Base-by-base conservation (phyloP, 2,888 invertebrate genomes). In the Lycophotia porphyrea region DNA sequence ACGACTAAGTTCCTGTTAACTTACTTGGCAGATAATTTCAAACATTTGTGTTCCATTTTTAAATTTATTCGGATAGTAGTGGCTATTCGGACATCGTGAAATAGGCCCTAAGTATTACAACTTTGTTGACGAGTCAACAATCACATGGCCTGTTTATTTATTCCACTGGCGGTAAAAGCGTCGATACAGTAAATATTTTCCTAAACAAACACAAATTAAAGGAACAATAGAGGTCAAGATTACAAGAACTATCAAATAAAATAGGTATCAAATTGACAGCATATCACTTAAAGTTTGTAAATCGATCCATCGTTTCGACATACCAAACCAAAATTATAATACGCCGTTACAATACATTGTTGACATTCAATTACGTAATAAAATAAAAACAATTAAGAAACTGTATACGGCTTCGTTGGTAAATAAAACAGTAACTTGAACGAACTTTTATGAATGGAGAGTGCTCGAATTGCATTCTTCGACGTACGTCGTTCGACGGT, bases 401-500 rank as follows among this genome's bases (percentile, higher is more conserved):
- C 70, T 70, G 11, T 73, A 77, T 58, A 80, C 76, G 58, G 36
- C 68, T 72, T 64, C 71, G 84, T 83, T 90, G 86, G 90, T 91
- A 91, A 91, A 90, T 87, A 90, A 87, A 88, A 86, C 80, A 86
- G 91, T 92, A 92, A 91, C 82, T 63, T 71, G 90, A 91, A 90
- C 84, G 77, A 84, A 79, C 77, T 86, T 93, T 93, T 92, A 94
- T 95, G 95, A 95, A 95, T 95, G 95, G 89, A 88, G 87, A 88
- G 77, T 90, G 93, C 91, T 90, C 89, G 78, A 87, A 84, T 92
- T 90, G 92, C 94, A 94, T 92, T 93, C 91, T 79, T 71, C 73
- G 78, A 60, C 86, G 71, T 79, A 84, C 55, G 73, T 68, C 64
- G 73, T 15, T 49, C 63, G 13, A 36, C 69, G 78, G 60, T 80